Evolutionary conservation across 2,797 vertebrate species (phyloP), one percentile per base, ranked within the genome.

Genomic region (Trachops cirrhosus): DNA sequence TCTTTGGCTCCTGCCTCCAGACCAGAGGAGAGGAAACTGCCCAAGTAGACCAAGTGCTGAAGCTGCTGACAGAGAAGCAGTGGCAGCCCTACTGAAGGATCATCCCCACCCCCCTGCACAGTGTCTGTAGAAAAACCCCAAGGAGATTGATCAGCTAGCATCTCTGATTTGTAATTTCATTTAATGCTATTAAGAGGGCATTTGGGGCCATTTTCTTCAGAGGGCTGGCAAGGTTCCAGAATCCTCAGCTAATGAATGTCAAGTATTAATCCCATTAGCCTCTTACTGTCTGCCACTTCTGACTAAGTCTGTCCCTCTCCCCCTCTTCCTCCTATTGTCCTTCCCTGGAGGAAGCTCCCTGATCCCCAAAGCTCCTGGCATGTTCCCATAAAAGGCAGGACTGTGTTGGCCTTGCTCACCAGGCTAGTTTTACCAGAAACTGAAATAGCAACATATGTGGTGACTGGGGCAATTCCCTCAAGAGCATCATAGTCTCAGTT

Each of bases 241-340:
- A 94, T 68, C 95, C 96, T 89, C 92, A 88, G 92, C 91, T 98
- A 98, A 98, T 98, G 97, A 98, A 98, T 98, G 95, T 93, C 62
- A 97, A 94, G 91, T 96, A 98, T 97, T 98, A 98, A 98, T 98
- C 97, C 89, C 97, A 98, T 98, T 98, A 98, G 97, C 94, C 92
- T 97, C 74, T 64, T 71, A 91, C 97, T 71, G 88, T 95, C 94
- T 95, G 97, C 95, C 85, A 78, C 96, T 52, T 93, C 93, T 93
- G 59, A 89, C 39, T 71, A 77, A 84, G 95, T 62, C 88, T 48
- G n/a, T 88, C n/a, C 46, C 57, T 67, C 62, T 6, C 1, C 3
- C 12, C n/a, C 16, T 29, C 84, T 41, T 19, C 14, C 37, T 15
- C 32, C 44, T 41, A 5, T 44, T 68, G 78, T 84, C 26, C 54